A percentile compares a stretch with the other conserved stretches of the same genome.
phyloP scores from a whole-genome alignment of 1,140 invertebrate species.

The Pemphigus obesinymphae region DNA sequence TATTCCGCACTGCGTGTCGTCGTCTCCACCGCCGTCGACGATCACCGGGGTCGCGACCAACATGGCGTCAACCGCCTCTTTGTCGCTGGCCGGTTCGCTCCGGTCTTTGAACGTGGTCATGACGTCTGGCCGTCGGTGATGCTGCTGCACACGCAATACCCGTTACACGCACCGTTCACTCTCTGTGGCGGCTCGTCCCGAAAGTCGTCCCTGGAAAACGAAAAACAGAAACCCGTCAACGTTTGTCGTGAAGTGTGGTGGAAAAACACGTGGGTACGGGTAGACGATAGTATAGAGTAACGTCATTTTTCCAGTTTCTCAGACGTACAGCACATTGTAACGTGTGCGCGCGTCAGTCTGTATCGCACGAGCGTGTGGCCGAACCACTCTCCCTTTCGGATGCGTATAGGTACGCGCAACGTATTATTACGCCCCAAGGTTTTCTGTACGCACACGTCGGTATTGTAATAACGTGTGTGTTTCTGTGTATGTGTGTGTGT shows the following conservation, averaged over 20 bases:
- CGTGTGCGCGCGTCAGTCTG: background rate
- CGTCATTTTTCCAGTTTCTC: too few species aligned
- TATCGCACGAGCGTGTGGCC: background rate
- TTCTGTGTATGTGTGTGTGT: background rate
- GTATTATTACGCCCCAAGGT: slow-evolving; percentile 29
- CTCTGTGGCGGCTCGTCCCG: background rate
- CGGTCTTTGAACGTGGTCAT: background rate
- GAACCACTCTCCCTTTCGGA: slow-evolving; percentile 11
- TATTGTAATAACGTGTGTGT: background rate
- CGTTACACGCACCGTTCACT: background rate
- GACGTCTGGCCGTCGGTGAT: background rate
- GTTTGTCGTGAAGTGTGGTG: too few species aligned
- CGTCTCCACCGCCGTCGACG: slow-evolving; percentile 2
- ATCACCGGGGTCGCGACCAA: background rate
- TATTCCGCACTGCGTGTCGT: slow-evolving; percentile 62
- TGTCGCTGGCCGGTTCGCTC: background rate
- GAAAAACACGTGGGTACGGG: too few species aligned
- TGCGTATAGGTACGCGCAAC: background rate
- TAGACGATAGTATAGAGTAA: too few species aligned
- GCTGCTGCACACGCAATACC: background rate
- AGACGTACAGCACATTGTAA: too few species aligned
- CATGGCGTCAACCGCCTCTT: background rate
- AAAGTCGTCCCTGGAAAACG: background rate
- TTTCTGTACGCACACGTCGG: too few species aligned
- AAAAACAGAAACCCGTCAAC: background rate